These are phyloP conservation scores for Pammene fasciana DNA, from an alignment of 2,888 invertebrate species.

Conservation along the genomic window DNA sequence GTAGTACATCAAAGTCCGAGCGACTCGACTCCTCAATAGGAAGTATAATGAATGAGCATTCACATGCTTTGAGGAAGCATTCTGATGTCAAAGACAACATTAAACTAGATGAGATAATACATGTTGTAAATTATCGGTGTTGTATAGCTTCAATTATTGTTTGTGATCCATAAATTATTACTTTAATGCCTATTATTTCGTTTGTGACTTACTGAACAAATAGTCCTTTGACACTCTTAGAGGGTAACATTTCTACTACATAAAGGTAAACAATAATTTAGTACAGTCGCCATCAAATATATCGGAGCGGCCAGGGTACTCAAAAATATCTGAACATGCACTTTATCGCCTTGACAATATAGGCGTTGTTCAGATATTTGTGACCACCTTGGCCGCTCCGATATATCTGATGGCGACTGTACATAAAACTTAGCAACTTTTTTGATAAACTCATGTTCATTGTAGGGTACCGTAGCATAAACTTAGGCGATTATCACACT, in stretches of 20 bases:
- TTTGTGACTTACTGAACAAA: slow-evolving; percentile 5
- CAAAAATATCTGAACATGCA: too few species aligned
- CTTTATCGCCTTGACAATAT: too few species aligned
- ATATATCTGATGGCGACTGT: too few species aligned
- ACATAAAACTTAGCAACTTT: too few species aligned
- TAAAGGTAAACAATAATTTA: not conserved
- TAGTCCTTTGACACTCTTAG: not conserved
- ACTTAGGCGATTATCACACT: too few species aligned
- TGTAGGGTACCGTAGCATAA: too few species aligned
- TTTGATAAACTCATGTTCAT: too few species aligned
- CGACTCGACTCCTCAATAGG: slow-evolving; percentile 61
- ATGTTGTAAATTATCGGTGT: slow-evolving; percentile 18
- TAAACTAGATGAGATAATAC: slow-evolving; percentile 30
- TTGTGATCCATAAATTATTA: slow-evolving; percentile 25
- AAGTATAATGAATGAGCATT: slow-evolving; percentile 64
- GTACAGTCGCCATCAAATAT: too few species aligned
- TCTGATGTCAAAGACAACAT: slow-evolving; percentile 43
- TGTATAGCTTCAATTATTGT: slow-evolving; percentile 28
- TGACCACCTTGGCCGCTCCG: too few species aligned
- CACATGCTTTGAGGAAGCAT: slow-evolving; percentile 59
- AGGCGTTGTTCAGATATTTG: too few species aligned
- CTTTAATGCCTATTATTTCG: slow-evolving; percentile 15
- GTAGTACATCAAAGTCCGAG: slow-evolving; percentile 67
- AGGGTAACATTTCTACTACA: not conserved
- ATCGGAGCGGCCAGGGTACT: too few species aligned